phyloP scores from a whole-genome alignment of 2,888 invertebrate genomes.

The Drosophila gaucha region DNA sequence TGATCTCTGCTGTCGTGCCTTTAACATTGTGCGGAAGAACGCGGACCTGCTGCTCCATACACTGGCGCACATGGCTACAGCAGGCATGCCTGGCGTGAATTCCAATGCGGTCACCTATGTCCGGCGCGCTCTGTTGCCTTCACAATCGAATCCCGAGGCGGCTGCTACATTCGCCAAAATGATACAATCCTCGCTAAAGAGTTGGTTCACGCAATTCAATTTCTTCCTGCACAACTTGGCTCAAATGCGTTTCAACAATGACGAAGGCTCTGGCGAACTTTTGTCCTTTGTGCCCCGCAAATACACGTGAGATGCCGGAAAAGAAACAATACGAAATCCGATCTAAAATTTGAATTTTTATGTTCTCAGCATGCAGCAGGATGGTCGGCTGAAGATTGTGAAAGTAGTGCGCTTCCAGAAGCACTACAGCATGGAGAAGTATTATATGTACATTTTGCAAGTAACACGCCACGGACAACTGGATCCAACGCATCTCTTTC shows the following conservation, averaged over 20 bases:
- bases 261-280: constrained; percentile 91
- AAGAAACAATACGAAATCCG: too few relatives aligned
- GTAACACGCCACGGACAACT: constrained; percentile 93
- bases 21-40: constrained; percentile 96
- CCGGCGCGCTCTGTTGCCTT: constrained; percentile 94
- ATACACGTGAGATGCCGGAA: constrained; percentile 90
- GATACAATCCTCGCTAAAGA: constrained; percentile 97
- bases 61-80: constrained; percentile 89
- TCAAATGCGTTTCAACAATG: constrained; percentile 95
- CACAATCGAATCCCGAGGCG: constrained; percentile 96
- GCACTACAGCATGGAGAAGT: constrained; percentile 98
- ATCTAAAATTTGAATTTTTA: background rate
- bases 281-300: constrained; percentile 97
- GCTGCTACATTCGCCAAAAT: constrained; percentile 97
- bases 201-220: constrained; percentile 98
- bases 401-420: constrained; percentile 96
- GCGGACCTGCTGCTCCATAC: constrained; percentile 95
- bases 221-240: constrained; percentile 99
- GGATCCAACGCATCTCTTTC: constrained; percentile 95
- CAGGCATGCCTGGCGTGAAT: constrained; percentile 89
- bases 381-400: constrained; percentile 94
- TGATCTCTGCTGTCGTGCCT: constrained; percentile 98
- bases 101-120: constrained; percentile 96
- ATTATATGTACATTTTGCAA: constrained; percentile 95
- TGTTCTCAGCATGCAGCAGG: constrained; percentile 91